Evolutionary conservation across 1,140 invertebrate genomes (phyloP).

Genomic region (Macrotrachela quadricornifera): DNA sequence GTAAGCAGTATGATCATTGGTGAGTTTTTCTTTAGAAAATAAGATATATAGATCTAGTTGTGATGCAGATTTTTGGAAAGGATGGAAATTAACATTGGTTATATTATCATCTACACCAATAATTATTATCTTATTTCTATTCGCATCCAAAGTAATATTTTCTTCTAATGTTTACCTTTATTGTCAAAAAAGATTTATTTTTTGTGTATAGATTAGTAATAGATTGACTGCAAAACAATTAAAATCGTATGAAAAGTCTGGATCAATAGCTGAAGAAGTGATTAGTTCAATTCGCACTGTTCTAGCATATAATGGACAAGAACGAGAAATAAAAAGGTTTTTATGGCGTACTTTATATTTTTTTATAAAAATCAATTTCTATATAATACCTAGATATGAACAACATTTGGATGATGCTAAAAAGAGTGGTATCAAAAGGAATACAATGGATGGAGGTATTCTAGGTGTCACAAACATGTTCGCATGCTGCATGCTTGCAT

Average conservation of each 20-base stretch:
- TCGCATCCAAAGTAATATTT: slow-evolving; percentile 22
- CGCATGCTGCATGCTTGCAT: too few relatives aligned
- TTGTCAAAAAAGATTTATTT: neutral
- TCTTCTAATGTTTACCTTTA: too few relatives aligned
- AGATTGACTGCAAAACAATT: slow-evolving; percentile 16
- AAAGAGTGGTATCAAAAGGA: too few relatives aligned
- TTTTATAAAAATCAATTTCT: too few relatives aligned
- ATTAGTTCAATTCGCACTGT: slow-evolving; percentile 27
- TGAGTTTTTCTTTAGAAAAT: too few relatives aligned
- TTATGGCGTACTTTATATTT: too few relatives aligned
- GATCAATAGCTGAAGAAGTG: slow-evolving; percentile 28
- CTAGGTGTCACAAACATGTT: too few relatives aligned
- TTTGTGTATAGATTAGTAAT: slow-evolving; percentile 8
- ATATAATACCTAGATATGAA: too few relatives aligned
- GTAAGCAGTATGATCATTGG: slow-evolving; percentile 21
- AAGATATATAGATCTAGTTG: too few relatives aligned
- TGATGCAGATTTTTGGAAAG: slow-evolving; percentile 25
- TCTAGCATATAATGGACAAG: slow-evolving; percentile 27
- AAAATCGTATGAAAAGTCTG: slow-evolving; percentile 26
- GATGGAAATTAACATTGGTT: slow-evolving; percentile 27
- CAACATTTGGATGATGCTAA: too few relatives aligned
- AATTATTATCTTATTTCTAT: slow-evolving; percentile 13
- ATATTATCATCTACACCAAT: slow-evolving; percentile 23
- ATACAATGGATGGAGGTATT: too few relatives aligned
- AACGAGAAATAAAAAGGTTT: slow-evolving; percentile 24